Percentiles rank a stretch among this genome's conserved stretches.
Evolutionary conservation across 2,797 vertebrate species (phyloP).

Genomic region (Ataeniobius toweri): DNA sequence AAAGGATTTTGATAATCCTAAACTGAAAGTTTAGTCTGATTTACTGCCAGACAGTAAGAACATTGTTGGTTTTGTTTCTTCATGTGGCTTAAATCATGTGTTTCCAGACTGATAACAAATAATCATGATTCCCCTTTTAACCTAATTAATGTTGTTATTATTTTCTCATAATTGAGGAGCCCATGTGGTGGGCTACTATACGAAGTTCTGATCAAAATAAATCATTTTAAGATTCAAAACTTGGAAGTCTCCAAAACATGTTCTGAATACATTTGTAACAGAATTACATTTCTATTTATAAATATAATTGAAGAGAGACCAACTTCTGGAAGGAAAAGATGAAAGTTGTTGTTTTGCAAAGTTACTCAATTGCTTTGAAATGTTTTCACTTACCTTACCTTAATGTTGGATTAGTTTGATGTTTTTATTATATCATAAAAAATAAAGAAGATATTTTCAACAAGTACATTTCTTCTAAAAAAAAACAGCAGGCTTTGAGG

Average conservation of each 20-base stretch:
- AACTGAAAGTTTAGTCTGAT: background rate
- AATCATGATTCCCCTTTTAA: background rate
- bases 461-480: background rate
- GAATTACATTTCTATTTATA: background rate
- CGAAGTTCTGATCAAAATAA: background rate
- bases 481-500: background rate
- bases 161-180: background rate
- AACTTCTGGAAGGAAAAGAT: background rate
- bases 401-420: background rate
- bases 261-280: background rate
- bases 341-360: conserved; percentile 4
- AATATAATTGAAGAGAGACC: background rate
- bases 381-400: background rate
- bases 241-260: background rate
- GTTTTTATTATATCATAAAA: background rate
- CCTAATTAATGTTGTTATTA: background rate
- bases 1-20: background rate
- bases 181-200: background rate
- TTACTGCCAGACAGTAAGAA: background rate
- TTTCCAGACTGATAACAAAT: background rate
- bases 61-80: background rate
- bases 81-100: background rate
- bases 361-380: background rate
- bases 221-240: background rate
- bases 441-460: background rate